Evolutionary conservation across 2,113 vertebrate genomes (phyloP), one percentile per base, ranked within the genome.

Genomic region (Zosterops hypoxanthus): DNA sequence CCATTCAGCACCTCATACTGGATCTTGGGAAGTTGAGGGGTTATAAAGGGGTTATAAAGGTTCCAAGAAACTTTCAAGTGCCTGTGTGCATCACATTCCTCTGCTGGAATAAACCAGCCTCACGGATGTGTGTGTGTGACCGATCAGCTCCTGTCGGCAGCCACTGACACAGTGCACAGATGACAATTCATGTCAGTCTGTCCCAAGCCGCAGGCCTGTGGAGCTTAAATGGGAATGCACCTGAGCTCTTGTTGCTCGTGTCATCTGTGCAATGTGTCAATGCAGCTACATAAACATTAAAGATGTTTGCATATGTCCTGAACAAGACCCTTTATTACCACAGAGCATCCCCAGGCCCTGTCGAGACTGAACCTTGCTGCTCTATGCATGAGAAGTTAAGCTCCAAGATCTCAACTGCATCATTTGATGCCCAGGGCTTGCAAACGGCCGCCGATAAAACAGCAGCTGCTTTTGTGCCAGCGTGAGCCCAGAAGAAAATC

Each of bases 331-430:
- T 60, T 76, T 60, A 46, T 72, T 17, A 16, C 14, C 23, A 4
- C 28, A 14, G 41, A 64, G 22, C 33, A 61, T 1, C 5, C n/a
- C 12, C 24, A 22, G n/a, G 65, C 33, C 44, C 20, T 29, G 42
- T 39, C 19, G 9, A 52, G 31, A 11, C 33, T 8, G 61, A 77
- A 41, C 46, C 16, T 34, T 6, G 39, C 36, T 26, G 75, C 42
- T 52, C 21, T 8, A 2, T 2, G 2, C 11, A 19, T 1, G 41
- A 1, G 1, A 39, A 77, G 33, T 23, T 17, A 17, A 39, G 44
- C 79, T 15, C 24, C 36, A 55, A 49, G 31, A 18, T 8, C 65
- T 24, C 44, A 56, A 20, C 29, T 0, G 0, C 7, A 28, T 6
- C 15, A 13, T 14, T n/a, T 6, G 31, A 72, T 4, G 41, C 9